Conservation (phyloP, 2,113 vertebrate species). For the Calonectris borealis region DNA sequence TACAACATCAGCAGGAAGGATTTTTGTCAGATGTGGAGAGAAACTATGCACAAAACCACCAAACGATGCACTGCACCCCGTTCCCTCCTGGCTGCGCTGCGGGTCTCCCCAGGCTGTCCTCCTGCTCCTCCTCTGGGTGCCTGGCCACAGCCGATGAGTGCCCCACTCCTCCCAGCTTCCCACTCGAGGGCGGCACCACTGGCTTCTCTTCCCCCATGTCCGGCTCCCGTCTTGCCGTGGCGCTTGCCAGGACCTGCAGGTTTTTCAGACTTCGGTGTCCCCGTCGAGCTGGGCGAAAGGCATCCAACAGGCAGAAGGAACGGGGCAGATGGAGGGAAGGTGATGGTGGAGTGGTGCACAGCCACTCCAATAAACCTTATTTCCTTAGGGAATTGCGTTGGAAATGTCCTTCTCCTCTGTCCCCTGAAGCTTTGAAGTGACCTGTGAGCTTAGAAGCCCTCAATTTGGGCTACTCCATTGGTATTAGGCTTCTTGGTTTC, state of each 20-base stretch:
- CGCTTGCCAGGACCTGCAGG: neutral
- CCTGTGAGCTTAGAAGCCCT: neutral
- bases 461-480: neutral
- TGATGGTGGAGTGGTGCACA: neutral
- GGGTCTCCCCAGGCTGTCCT: neutral
- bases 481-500: neutral
- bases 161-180: neutral
- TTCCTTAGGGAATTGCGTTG: neutral
- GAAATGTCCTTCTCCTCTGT: neutral
- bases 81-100: neutral
- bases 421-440: neutral
- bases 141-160: neutral
- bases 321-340: neutral
- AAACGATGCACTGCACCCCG: fast-evolving
- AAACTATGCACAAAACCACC: neutral
- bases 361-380: neutral
- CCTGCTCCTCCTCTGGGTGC: neutral
- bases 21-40: neutral
- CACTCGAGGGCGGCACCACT: fast-evolving
- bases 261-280: neutral
- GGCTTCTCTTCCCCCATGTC: fast-evolving
- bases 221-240: fast-evolving
- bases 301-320: neutral
- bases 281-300: neutral
- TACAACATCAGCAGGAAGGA: neutral